Percentiles rank a stretch among this genome's conserved stretches.
Conservation (phyloP, 1,140 invertebrate species). For the Hermetia illucens region DNA sequence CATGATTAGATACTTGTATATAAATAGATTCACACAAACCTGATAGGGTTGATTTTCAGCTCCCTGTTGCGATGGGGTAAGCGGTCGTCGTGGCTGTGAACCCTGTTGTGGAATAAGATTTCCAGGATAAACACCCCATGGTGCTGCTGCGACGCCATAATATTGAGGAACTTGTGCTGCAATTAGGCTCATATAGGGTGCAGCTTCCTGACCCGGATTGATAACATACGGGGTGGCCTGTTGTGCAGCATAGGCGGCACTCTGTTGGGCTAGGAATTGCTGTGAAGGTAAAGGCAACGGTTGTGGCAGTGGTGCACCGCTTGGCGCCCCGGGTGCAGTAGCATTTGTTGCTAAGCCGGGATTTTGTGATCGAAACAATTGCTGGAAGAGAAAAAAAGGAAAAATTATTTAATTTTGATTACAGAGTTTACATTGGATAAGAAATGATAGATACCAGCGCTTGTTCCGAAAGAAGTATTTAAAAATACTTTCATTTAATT, state of each 20-base stretch:
- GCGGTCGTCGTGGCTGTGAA: constrained; percentile 52
- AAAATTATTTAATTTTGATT: constrained; percentile 6
- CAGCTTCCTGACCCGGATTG: constrained; percentile 48
- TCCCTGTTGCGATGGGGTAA: constrained; percentile 56
- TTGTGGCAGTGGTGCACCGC: constrained; percentile 39
- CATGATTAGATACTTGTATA: too few species aligned
- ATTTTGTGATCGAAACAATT: constrained; percentile 75
- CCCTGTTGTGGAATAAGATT: constrained; percentile 56
- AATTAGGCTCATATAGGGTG: constrained; percentile 43
- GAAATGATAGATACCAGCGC: too few species aligned
- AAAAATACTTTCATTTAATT: too few species aligned
- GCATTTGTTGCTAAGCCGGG: constrained; percentile 40
- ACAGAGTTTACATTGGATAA: too few species aligned
- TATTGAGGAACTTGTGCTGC: constrained; percentile 62
- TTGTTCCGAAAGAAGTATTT: too few species aligned
- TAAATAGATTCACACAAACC: too few species aligned
- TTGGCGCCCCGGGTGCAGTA: constrained; percentile 45
- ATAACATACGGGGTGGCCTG: constrained; percentile 75
- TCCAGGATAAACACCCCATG: constrained; percentile 70
- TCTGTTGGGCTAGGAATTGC: constrained; percentile 19
- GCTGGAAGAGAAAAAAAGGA: constrained; percentile 42
- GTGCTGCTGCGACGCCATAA: constrained; percentile 62
- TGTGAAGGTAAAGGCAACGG: constrained; percentile 56
- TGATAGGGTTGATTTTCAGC: constrained; percentile 39
- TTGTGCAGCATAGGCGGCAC: constrained; percentile 37